Percentiles rank a stretch among this genome's conserved stretches.
Evolutionary conservation across 2,888 invertebrate genomes (phyloP).

Genomic region (Notodromas monacha): DNA sequence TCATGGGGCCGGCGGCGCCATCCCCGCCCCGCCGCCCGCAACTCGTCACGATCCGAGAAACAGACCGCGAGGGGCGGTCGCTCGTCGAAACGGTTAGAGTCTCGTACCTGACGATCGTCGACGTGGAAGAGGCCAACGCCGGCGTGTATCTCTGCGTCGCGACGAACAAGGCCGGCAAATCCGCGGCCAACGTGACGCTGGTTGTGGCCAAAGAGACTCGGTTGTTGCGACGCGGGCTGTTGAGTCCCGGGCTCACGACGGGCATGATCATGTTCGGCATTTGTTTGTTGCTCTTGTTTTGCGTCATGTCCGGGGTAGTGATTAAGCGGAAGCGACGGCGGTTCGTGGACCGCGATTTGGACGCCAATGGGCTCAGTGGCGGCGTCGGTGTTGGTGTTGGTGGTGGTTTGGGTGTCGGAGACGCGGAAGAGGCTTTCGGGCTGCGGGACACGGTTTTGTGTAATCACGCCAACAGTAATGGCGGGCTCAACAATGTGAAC

Average conservation of each 20-base stretch:
- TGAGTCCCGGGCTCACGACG: slow-evolving; percentile 9
- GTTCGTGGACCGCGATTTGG: not conserved
- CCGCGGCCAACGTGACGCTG: slow-evolving; percentile 32
- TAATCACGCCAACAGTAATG: too few species aligned
- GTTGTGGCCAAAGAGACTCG: not conserved
- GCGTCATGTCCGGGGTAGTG: not conserved
- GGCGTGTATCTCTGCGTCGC: slow-evolving; percentile 57
- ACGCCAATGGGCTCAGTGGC: too few species aligned
- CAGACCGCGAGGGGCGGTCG: slow-evolving; percentile 30
- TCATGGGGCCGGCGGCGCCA: too few species aligned
- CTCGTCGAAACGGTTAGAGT: not conserved
- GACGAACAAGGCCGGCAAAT: slow-evolving; percentile 46
- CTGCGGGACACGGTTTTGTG: too few species aligned
- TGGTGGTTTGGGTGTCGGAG: too few species aligned
- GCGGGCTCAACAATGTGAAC: too few species aligned
- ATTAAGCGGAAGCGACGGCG: slow-evolving; percentile 1
- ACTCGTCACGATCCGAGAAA: slow-evolving; percentile 32
- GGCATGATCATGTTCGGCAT: slow-evolving; percentile 10
- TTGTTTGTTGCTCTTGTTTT: slow-evolving; percentile 9
- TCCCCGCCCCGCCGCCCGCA: slow-evolving; percentile 39
- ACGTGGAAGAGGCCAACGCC: slow-evolving; percentile 41
- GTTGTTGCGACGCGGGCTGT: slow-evolving; percentile 10
- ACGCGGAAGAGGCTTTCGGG: too few species aligned
- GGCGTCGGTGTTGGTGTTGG: too few species aligned
- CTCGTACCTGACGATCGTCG: slow-evolving; percentile 41